These are phyloP conservation scores for Athripsodes cinereus DNA, from an alignment of 2,888 invertebrate genomes.

Conservation along the genomic window DNA sequence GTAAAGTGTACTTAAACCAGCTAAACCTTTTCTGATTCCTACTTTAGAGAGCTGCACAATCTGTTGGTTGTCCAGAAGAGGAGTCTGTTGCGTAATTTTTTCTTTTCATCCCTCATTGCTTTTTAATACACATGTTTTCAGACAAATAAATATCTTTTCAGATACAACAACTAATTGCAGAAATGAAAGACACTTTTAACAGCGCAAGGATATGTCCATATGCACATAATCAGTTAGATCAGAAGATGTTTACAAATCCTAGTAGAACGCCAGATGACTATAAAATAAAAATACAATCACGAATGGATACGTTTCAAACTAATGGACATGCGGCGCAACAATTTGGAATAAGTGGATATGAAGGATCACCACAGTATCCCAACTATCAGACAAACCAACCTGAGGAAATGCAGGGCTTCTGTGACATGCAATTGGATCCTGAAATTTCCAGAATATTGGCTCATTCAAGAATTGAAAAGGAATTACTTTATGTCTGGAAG, in stretches of 20 bases:
- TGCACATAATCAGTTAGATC: slow-evolving; percentile 35
- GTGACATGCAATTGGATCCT: slow-evolving; percentile 55
- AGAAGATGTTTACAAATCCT: background rate
- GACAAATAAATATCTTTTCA: slow-evolving; percentile 34
- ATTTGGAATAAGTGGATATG: slow-evolving; percentile 7
- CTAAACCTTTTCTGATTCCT: too few species aligned
- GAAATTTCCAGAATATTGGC: slow-evolving; percentile 62
- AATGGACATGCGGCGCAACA: slow-evolving; percentile 16
- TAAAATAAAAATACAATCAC: background rate
- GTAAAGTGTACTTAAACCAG: too few species aligned
- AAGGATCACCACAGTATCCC: slow-evolving; percentile 1
- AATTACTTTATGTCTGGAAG: slow-evolving; percentile 71
- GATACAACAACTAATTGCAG: slow-evolving; percentile 65
- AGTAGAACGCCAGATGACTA: background rate
- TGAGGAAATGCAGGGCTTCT: slow-evolving; percentile 39
- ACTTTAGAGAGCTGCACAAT: too few species aligned
- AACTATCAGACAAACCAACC: slow-evolving; percentile 24
- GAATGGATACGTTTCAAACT: slow-evolving; percentile 7
- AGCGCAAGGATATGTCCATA: slow-evolving; percentile 68
- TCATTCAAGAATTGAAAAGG: slow-evolving; percentile 67
- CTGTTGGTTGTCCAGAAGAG: too few species aligned
- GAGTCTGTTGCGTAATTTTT: too few species aligned
- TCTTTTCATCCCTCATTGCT: too few species aligned
- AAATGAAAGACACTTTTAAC: slow-evolving; percentile 75
- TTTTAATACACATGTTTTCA: background rate